phyloP scores from a whole-genome alignment of 2,113 vertebrate species.

The Oncorhynchus keta region DNA sequence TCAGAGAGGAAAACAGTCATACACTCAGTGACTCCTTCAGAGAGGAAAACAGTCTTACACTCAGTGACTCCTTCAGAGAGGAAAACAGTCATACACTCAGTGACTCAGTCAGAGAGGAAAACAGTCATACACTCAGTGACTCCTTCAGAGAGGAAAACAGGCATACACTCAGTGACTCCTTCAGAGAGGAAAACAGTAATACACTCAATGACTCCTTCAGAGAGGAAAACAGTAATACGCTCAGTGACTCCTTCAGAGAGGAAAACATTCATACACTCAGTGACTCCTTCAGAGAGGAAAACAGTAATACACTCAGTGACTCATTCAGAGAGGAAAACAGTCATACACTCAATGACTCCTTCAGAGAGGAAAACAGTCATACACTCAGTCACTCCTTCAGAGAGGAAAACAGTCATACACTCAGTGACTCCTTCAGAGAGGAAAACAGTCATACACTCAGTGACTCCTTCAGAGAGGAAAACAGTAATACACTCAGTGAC shows the following conservation, averaged over 20 bases:
- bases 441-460: too few species aligned
- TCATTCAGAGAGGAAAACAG: background rate
- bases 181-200: background rate
- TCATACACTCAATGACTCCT: background rate
- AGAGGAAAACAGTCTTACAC: too few species aligned
- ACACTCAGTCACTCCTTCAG: too few species aligned
- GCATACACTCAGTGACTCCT: background rate
- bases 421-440: too few species aligned
- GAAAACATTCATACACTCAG: background rate
- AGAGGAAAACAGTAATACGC: background rate
- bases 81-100: too few species aligned
- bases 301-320: background rate
- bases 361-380: background rate
- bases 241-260: background rate
- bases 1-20: too few species aligned
- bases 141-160: background rate
- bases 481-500: too few species aligned
- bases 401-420: too few species aligned
- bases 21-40: too few species aligned
- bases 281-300: background rate
- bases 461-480: fast-evolving
- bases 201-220: background rate
- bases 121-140: too few species aligned
- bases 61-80: fast-evolving
- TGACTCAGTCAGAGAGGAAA: fast-evolving